phyloP scores from a whole-genome alignment of 1,140 invertebrate species.

The Drosophila rufa region DNA sequence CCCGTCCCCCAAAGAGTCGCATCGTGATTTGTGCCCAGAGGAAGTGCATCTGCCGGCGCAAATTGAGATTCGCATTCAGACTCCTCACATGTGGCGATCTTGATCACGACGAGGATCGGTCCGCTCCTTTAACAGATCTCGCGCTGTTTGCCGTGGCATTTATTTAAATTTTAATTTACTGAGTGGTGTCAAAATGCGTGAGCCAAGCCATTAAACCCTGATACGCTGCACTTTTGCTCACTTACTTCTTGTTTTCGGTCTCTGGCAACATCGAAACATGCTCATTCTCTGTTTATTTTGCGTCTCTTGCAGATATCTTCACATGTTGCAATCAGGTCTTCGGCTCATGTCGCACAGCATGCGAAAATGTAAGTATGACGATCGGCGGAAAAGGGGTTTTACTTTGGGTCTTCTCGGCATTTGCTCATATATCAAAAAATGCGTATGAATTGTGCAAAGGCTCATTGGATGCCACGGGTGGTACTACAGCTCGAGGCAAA shows the following conservation, averaged over 20 bases:
- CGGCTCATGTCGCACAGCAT: conserved; percentile 84
- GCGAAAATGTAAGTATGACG: conserved; percentile 80
- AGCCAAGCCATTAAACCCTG: conserved; percentile 61
- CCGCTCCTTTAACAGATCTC: conserved; percentile 41
- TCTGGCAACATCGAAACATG: conserved; percentile 17
- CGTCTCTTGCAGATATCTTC: conserved; percentile 78
- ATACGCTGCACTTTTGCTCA: conserved; percentile 51
- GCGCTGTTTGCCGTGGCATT: conserved; percentile 39
- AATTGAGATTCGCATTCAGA: conserved; percentile 13
- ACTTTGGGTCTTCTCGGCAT: conserved; percentile 1
- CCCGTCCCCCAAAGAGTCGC: not conserved
- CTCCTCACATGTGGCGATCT: conserved; percentile 54
- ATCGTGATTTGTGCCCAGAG: conserved; percentile 26
- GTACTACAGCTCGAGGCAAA: conserved; percentile 10
- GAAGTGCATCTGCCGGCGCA: conserved; percentile 16
- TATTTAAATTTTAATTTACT: conserved; percentile 59
- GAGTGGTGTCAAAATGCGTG: conserved; percentile 72
- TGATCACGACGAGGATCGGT: conserved; percentile 19
- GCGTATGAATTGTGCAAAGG: conserved; percentile 12
- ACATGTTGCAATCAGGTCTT: conserved; percentile 83
- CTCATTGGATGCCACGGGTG: conserved; percentile 25
- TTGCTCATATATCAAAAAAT: conserved; percentile 45
- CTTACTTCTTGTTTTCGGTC: conserved; percentile 40
- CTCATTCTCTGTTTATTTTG: conserved; percentile 38
- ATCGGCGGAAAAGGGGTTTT: not conserved